Evolutionary conservation across 2,888 invertebrate species (phyloP), one percentile per base, ranked within the genome.

Genomic region (Drosophila buzzatii): DNA sequence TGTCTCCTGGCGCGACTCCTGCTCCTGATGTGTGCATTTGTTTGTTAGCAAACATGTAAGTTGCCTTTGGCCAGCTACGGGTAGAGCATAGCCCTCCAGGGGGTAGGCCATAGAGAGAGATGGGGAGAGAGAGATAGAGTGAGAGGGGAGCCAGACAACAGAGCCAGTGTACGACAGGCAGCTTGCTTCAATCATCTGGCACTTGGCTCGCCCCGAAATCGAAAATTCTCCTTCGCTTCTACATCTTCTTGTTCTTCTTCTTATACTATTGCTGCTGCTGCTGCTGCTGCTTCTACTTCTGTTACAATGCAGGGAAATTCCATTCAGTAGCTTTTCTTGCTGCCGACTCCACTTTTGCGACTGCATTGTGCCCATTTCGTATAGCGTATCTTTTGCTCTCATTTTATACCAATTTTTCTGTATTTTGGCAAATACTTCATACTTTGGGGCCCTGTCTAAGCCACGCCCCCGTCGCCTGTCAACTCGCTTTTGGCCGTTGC

Each of bases 341-440:
- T 76, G 65, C 58, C 66, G 61, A 69, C 64, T 74, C 52, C 70
- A 35, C 20, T 35, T 70, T 56, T 59, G 77, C 80, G 70, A 67
- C 51, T 88, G 77, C 80, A 77, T 85, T 85, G 83, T 85, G 78
- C 89, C 83, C 83, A 70, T 70, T 76, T 65, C 53, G 68, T 41
- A 52, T 41, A 52, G 59, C 42, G n/a, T 39, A 61, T 52, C 44
- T 35, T 52, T 57, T 74, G 49, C 14, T 45, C 23, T 63, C 31
- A 41, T n/a, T 42, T 20, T 23, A 33, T 67, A 47, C 23, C 57
- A 47, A 52, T 57, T 44, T 55, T 58, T 51, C 74, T 71, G 81
- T 88, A 81, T 89, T 89, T 85, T 86, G 84, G 89, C 84, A 89
- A 89, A 89, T 84, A 85, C 84, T 85, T 89, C 73, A 86, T 89